These are phyloP conservation scores for Isurus oxyrinchus DNA, from an alignment of 2,113 vertebrate species.

Conservation along the genomic window DNA sequence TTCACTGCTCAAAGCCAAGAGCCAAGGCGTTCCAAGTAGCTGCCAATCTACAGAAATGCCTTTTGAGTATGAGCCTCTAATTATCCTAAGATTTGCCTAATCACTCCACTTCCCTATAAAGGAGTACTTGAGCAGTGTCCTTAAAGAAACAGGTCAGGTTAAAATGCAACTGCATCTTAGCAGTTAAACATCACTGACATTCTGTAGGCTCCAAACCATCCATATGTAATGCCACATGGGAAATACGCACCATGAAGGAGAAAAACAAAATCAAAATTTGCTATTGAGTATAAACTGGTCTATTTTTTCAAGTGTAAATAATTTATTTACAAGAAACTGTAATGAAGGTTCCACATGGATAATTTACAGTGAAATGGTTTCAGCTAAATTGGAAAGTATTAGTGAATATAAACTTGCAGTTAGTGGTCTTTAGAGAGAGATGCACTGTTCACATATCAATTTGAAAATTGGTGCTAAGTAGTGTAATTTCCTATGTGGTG, in stretches of 20 bases:
- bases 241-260: too few relatives aligned
- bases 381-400: background rate
- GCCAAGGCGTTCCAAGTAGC: background rate
- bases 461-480: background rate
- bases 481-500: background rate
- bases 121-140: too few relatives aligned
- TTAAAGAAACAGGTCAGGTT: too few relatives aligned
- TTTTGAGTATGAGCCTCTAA: background rate
- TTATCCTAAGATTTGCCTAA: too few relatives aligned
- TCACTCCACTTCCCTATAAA: too few relatives aligned
- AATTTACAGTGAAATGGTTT: background rate
- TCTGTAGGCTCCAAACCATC: too few relatives aligned
- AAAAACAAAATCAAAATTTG: too few relatives aligned
- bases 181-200: too few relatives aligned
- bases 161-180: too few relatives aligned
- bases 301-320: background rate
- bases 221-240: too few relatives aligned
- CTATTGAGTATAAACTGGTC: background rate
- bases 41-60: background rate
- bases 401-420: background rate
- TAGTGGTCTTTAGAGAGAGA: background rate
- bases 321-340: background rate
- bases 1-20: background rate
- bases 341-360: background rate
- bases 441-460: background rate